These are phyloP conservation scores for Psittacara wagleri DNA, from an alignment of 2,113 vertebrate genomes.

Conservation along the genomic window DNA sequence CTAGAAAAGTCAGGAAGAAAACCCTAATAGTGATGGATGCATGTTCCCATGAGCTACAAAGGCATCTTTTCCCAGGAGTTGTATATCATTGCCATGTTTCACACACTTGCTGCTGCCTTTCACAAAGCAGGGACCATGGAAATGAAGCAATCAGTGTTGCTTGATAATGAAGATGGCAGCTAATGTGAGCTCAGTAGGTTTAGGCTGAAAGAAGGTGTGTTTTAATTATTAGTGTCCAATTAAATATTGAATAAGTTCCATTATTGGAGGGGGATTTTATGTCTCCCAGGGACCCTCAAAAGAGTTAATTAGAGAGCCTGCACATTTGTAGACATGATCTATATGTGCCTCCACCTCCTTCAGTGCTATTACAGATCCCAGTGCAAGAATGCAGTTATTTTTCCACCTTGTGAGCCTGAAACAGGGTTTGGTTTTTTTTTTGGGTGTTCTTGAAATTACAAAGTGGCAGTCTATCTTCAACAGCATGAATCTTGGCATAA, in stretches of 20 bases:
- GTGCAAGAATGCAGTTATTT: not conserved
- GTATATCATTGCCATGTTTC: not conserved
- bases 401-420: not conserved
- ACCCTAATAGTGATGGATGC: not conserved
- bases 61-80: not conserved
- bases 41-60: not conserved
- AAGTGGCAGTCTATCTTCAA: not conserved
- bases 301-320: constrained; percentile 53
- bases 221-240: constrained; percentile 68
- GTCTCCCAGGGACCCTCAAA: constrained; percentile 19
- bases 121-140: not conserved
- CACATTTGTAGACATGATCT: constrained; percentile 2
- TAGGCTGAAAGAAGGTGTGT: constrained; percentile 41
- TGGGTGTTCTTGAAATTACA: not conserved
- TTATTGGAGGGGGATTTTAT: constrained; percentile 48
- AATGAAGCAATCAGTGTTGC: not conserved
- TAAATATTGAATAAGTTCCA: constrained; percentile 51
- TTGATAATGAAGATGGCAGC: constrained; percentile 19
- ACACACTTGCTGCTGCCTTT: not conserved
- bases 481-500: not conserved
- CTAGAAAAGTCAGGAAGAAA: not conserved
- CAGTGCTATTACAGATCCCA: not conserved
- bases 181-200: not conserved
- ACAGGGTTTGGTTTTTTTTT: not conserved
- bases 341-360: not conserved